phyloP scores from a whole-genome alignment of 92 coral and sea anemone genomes.

The Bergia sp. region DNA sequence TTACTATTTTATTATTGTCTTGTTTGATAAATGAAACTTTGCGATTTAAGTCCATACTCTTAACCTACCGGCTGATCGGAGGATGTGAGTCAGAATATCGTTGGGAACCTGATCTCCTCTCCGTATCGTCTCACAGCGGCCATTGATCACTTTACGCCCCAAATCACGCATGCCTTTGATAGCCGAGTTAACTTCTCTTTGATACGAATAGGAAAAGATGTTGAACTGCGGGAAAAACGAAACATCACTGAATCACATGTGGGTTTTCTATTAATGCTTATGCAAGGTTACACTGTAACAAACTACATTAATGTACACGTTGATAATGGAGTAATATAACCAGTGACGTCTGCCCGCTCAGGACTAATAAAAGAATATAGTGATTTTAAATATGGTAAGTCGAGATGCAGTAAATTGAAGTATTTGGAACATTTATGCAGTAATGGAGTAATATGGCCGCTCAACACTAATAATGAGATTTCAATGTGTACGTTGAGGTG shows the following conservation, averaged over 20 bases:
- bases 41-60: constrained; percentile 18
- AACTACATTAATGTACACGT: too few relatives aligned
- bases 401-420: too few relatives aligned
- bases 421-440: too few relatives aligned
- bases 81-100: constrained; percentile 45
- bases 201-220: constrained; percentile 47
- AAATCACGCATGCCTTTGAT: constrained; percentile 42
- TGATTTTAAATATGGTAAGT: too few relatives aligned
- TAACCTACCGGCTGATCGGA: constrained; percentile 47
- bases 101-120: constrained; percentile 58
- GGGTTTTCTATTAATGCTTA: background rate
- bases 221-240: constrained; percentile 38
- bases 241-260: background rate
- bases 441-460: too few relatives aligned
- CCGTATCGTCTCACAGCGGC: constrained; percentile 37
- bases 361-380: too few relatives aligned
- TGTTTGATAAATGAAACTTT: background rate
- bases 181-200: constrained; percentile 43
- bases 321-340: too few relatives aligned
- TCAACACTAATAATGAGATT: too few relatives aligned
- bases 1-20: too few relatives aligned
- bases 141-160: constrained; percentile 50
- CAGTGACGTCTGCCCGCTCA: too few relatives aligned
- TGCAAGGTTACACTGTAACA: too few relatives aligned
- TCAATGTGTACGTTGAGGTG: too few relatives aligned